Percentiles rank a stretch among this genome's conserved stretches.
phyloP scores from a whole-genome alignment of 2,113 vertebrate genomes.

The Himantopus leucocephalus region DNA sequence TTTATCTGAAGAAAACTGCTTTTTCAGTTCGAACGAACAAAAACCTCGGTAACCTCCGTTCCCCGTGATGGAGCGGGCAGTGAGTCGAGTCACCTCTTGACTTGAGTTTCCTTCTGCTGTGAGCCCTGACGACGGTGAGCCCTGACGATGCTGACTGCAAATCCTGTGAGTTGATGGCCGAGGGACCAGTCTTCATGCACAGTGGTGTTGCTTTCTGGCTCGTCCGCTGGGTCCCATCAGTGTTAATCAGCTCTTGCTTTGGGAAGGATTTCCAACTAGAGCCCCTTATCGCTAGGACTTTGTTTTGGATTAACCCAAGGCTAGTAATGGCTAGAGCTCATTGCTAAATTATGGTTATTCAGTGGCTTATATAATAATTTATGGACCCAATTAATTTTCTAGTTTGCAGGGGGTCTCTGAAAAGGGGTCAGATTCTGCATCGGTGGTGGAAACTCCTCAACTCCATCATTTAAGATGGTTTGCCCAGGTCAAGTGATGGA shows the following conservation, averaged over 20 bases:
- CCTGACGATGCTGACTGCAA: neutral
- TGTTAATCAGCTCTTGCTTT: neutral
- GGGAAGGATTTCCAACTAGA: neutral
- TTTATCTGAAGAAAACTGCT: neutral
- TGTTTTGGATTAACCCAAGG: neutral
- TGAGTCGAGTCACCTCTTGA: neutral
- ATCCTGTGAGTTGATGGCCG: neutral
- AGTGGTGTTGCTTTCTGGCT: neutral
- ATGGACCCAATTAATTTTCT: neutral
- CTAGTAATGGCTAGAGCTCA: neutral
- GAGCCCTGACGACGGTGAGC: neutral
- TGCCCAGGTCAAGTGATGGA: neutral
- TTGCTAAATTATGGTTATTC: neutral
- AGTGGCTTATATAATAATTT: neutral
- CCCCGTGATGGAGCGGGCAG: neutral
- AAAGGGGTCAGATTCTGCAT: neutral
- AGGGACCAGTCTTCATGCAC: fast-evolving
- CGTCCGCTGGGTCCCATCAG: neutral
- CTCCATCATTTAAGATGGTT: neutral
- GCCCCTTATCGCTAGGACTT: neutral
- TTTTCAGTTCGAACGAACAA: neutral
- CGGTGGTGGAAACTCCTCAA: neutral
- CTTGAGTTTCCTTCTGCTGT: neutral
- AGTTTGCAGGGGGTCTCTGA: neutral
- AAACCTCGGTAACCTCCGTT: fast-evolving